These are phyloP conservation scores for Caranx melampygus DNA, from an alignment of 2,113 vertebrate genomes.

Conservation along the genomic window DNA sequence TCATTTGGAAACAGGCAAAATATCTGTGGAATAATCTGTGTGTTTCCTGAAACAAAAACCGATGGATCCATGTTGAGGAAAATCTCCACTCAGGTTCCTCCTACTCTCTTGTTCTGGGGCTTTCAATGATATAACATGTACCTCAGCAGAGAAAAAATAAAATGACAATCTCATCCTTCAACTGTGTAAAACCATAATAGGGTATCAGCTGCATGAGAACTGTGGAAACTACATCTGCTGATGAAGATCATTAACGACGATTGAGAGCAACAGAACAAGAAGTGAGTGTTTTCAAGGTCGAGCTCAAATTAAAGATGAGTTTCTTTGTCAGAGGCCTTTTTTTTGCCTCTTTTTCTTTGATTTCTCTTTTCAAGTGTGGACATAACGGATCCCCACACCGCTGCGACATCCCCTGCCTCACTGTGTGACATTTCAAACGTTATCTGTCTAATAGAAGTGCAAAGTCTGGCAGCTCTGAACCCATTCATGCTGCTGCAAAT, in stretches of 20 bases:
- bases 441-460: conserved; percentile 29
- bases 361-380: neutral
- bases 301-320: neutral
- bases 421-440: conserved; percentile 20
- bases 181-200: neutral
- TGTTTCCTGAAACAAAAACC: neutral
- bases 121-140: neutral
- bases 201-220: neutral
- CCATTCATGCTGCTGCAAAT: conserved; percentile 32
- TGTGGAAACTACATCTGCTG: too few species aligned
- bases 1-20: neutral
- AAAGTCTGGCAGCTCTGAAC: conserved; percentile 9
- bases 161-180: neutral
- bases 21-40: neutral
- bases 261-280: too few species aligned
- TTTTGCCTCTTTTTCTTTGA: neutral
- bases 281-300: neutral
- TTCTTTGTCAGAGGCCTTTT: neutral
- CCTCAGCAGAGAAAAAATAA: neutral
- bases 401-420: neutral
- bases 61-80: neutral
- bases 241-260: too few species aligned
- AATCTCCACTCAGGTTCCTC: too few species aligned
- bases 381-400: neutral
- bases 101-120: neutral